Base-by-base conservation (phyloP, 1,140 invertebrate species). In the Drosophila repletoides region DNA sequence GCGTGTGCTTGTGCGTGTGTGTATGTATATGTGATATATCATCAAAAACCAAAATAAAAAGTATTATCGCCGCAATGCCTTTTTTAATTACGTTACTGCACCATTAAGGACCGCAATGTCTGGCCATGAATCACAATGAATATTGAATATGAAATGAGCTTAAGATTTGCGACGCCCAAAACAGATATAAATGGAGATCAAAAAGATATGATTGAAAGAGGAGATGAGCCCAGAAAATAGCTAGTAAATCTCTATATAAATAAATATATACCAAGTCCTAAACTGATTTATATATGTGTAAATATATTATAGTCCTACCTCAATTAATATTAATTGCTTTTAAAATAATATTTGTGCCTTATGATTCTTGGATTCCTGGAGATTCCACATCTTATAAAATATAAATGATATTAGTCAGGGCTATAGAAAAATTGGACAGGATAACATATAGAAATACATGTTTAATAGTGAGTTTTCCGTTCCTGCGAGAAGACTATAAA, bases 31-130 rank as follows among this genome's bases (percentile, higher is more conserved):
- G 19, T 31, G 34, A 68, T 70, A 65, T 83, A 77, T 83, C 77
- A 77, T 40, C 12, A 10, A 41, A 45, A 76, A 21, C 43, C 26
- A 45, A 70, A 70, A 58, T 46, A 52, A 63, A 71, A 59, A 80
- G 68, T 53, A 29, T 53, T 36, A 60, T 63, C 17, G 51, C 60
- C 71, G 76, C 76, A 80, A 63, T 86, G 80, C 68, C 51, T 72
- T 86, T 84, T 86, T 86, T 86, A 86, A 86, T 86, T 86, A 86
- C 80, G 68, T 73, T 76, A 84, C 80, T 86, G 80, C 80, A 53
- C 65, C 75, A 86, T 80, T 86, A 70, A 70, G 72, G 49, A 67
- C 61, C 66, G 71, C 79, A 84, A 38, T 67, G 67, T 68, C 49
- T 63, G 69, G 26, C 38, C 52, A 65, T 72, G 61, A 63, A 60